phyloP scores from a whole-genome alignment of 2,888 invertebrate species.

The Schizotus pectinicornis region DNA sequence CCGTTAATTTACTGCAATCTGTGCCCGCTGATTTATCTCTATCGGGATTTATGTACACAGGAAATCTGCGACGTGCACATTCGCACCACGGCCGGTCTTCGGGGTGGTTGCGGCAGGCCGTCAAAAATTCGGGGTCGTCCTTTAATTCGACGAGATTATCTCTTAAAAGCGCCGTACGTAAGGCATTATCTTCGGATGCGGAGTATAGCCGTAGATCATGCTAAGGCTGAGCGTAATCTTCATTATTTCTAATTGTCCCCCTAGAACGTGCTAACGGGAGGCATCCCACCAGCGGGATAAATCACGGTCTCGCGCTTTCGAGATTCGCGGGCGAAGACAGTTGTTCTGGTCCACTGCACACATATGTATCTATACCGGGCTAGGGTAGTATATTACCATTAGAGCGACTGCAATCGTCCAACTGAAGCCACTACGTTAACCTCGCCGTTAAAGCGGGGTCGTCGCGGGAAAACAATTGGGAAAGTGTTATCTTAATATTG shows the following conservation, averaged over 20 bases:
- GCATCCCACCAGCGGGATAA: conserved; percentile 36
- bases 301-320: background rate
- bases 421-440: conserved; percentile 35
- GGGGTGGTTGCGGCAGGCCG: no score
- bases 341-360: conserved; percentile 45
- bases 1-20: conserved; percentile 57
- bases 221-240: conserved; percentile 53
- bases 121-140: no score
- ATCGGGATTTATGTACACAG: conserved; percentile 58
- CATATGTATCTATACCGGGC: conserved; percentile 55
- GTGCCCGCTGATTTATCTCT: conserved; percentile 57
- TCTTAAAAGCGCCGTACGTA: conserved; percentile 25
- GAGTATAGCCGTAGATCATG: conserved; percentile 50
- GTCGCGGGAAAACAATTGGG: conserved; percentile 24
- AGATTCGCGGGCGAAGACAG: conserved; percentile 10
- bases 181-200: conserved; percentile 40
- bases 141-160: conserved; percentile 23
- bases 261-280: conserved; percentile 53
- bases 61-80: conserved; percentile 43
- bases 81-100: conserved; percentile 20
- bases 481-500: conserved; percentile 46
- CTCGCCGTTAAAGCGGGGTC: conserved; percentile 11
- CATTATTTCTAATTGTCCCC: conserved; percentile 58
- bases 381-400: conserved; percentile 57
- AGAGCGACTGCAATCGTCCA: conserved; percentile 48